Evolutionary conservation across 1,140 invertebrate species (phyloP), one percentile per base, ranked within the genome.

Genomic region (Heterodera schachtii): DNA sequence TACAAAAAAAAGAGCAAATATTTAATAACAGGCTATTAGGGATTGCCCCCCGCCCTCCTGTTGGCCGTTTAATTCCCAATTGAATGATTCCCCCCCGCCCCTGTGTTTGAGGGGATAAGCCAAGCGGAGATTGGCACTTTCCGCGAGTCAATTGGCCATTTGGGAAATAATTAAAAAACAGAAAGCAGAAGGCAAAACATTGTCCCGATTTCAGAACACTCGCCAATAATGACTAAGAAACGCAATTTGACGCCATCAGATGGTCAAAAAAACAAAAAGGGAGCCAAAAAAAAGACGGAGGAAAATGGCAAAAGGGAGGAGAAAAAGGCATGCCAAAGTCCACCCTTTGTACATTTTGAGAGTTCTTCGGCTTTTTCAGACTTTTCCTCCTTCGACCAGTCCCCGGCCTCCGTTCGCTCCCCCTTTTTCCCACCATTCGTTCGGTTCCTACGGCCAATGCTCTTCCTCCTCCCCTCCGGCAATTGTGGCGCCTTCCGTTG

Each of bases 381-480:
- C 52, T 16, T 16, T 2, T 52, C 52, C 52, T 8, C 16, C 52
- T 52, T 52, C 52, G 7, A 16, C 52, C 52, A 52, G 52, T 0
- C 57, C 57, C 16, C 57, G 16, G 57, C 57, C 19, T 13, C 57
- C 57, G 19, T 19, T 0, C 57, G 13, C 57, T 64, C 13, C 57
- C 13, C 16, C 49, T 52, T 52, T 31, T 31, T 31, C 52, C 52
- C 52, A 52, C 16, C 52, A 74, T 19, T 31, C 57, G 73, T 44
- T 46, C 41, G 43, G 73, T 43, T 11, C 21, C 7, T 75, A 46
- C 31, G 43, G 49, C 73, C 43, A 75, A 52, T 57, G 49, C 41
- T 31, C 73, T 21, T 57, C 73, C 41, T 64, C 73, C 31, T 41
- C 73, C 31, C 73, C 49, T 31, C 73, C 73, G 21, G 60, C 60